Conservation (phyloP, 2,113 vertebrate genomes). For the Gavialis gangeticus region DNA sequence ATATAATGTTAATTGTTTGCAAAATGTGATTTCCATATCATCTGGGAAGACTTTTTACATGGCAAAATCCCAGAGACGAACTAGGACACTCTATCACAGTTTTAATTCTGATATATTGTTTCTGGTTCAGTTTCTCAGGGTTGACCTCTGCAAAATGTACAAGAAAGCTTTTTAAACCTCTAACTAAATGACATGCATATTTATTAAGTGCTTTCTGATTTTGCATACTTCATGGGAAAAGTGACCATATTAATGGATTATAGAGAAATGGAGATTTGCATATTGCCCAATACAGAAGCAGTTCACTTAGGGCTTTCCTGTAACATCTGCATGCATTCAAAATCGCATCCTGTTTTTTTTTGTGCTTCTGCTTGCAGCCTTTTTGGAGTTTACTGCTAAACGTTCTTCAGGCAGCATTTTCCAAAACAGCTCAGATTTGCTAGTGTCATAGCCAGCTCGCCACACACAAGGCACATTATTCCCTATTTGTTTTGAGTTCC, state of each 20-base stretch:
- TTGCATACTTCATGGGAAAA: slow-evolving; percentile 42
- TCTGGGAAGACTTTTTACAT: too few species aligned
- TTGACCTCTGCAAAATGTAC: background rate
- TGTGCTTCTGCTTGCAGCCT: slow-evolving; percentile 5
- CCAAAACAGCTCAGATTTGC: slow-evolving; percentile 56
- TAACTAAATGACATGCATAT: slow-evolving; percentile 15
- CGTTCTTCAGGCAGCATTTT: slow-evolving; percentile 65
- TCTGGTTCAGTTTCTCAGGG: background rate
- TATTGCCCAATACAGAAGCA: slow-evolving; percentile 42
- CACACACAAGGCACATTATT: slow-evolving; percentile 64
- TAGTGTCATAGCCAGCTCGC: slow-evolving; percentile 60
- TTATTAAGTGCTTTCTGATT: slow-evolving; percentile 44
- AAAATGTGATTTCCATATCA: too few species aligned
- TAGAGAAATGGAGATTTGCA: slow-evolving; percentile 45
- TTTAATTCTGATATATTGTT: background rate
- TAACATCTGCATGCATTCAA: slow-evolving; percentile 45
- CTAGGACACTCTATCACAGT: background rate
- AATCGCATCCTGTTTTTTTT: background rate
- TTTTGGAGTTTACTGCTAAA: slow-evolving; percentile 41
- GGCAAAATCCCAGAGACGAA: too few species aligned
- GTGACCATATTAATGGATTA: slow-evolving; percentile 48
- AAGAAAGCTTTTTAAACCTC: background rate
- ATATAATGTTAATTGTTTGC: too few species aligned
- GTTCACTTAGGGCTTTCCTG: slow-evolving; percentile 67
- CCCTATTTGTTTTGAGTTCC: slow-evolving; percentile 72